Conservation (phyloP, 2,113 vertebrate genomes). For the Coreoperca whiteheadi region DNA sequence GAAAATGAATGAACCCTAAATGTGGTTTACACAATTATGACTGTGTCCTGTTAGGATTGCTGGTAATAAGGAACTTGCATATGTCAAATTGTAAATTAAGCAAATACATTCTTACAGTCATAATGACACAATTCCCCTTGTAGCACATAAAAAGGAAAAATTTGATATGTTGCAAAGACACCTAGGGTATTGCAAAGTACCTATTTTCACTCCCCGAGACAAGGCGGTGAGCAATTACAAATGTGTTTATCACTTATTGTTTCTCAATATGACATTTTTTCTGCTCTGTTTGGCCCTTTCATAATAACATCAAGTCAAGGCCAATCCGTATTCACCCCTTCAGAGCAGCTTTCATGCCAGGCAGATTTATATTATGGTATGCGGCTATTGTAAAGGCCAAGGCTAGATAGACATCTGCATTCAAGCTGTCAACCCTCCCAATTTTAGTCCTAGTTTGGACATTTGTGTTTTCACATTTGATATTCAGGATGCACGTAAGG, state of each 20-base stretch:
- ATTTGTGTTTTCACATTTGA: constrained; percentile 41
- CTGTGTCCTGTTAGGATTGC: constrained; percentile 36
- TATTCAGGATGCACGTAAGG: constrained; percentile 42
- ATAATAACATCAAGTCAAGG: constrained; percentile 61
- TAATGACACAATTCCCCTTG: constrained; percentile 51
- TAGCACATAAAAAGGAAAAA: constrained; percentile 60
- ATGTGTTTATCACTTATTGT: constrained; percentile 65
- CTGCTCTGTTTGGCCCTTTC: constrained; percentile 41
- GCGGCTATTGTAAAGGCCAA: constrained; percentile 45
- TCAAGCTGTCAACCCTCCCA: constrained; percentile 64
- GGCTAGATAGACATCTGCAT: constrained; percentile 53
- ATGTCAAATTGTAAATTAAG: constrained; percentile 70
- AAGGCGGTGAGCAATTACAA: constrained; percentile 59
- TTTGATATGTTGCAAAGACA: constrained; percentile 49
- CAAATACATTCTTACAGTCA: constrained; percentile 55
- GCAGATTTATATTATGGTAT: constrained; percentile 66
- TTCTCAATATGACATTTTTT: constrained; percentile 41
- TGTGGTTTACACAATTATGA: constrained; percentile 53
- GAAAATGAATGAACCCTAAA: constrained; percentile 39
- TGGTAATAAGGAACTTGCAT: constrained; percentile 43
- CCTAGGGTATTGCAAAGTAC: constrained; percentile 36
- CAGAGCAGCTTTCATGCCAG: constrained; percentile 49
- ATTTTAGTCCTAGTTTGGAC: constrained; percentile 42
- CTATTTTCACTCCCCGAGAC: constrained; percentile 45
- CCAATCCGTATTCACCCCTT: constrained; percentile 59